Conservation (phyloP, 2,113 vertebrate genomes). For the Tragulus kanchil region DNA sequence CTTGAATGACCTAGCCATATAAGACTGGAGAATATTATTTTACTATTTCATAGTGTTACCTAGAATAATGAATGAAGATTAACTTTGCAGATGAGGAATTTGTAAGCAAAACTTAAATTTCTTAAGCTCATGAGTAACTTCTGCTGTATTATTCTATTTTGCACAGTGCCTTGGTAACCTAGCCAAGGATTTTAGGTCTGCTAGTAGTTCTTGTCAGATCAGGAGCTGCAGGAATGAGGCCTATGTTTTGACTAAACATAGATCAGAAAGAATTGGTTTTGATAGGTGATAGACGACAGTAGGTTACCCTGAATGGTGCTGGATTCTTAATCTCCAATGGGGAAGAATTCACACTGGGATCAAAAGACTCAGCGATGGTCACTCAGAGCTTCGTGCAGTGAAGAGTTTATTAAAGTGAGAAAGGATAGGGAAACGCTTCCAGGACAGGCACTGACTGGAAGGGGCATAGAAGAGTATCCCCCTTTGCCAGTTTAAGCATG, state of each 20-base stretch:
- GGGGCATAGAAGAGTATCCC: too few species aligned
- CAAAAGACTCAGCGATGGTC: too few species aligned
- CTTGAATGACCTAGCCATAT: not conserved
- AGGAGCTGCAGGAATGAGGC: slow-evolving; percentile 62
- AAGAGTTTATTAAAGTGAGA: too few species aligned
- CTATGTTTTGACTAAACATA: slow-evolving; percentile 46
- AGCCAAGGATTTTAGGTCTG: slow-evolving; percentile 44
- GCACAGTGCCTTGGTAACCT: slow-evolving; percentile 49
- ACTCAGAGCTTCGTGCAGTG: too few species aligned
- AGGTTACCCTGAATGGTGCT: too few species aligned
- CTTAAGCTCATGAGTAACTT: slow-evolving; percentile 40
- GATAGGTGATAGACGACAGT: too few species aligned
- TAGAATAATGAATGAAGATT: slow-evolving; percentile 2
- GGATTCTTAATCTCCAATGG: too few species aligned
- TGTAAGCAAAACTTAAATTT: slow-evolving; percentile 52
- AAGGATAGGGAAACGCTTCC: too few species aligned
- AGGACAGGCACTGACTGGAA: too few species aligned
- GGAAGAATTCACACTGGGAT: too few species aligned
- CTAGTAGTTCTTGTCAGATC: slow-evolving; percentile 14
- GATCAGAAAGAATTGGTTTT: slow-evolving; percentile 55
- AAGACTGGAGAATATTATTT: slow-evolving; percentile 1
- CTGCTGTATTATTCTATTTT: slow-evolving; percentile 43
- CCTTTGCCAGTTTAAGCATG: too few species aligned
- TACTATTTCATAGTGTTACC: slow-evolving; percentile 8
- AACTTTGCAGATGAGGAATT: slow-evolving; percentile 56